Conservation (phyloP, 2,797 vertebrate species). For the Syndactyla subalaris region DNA sequence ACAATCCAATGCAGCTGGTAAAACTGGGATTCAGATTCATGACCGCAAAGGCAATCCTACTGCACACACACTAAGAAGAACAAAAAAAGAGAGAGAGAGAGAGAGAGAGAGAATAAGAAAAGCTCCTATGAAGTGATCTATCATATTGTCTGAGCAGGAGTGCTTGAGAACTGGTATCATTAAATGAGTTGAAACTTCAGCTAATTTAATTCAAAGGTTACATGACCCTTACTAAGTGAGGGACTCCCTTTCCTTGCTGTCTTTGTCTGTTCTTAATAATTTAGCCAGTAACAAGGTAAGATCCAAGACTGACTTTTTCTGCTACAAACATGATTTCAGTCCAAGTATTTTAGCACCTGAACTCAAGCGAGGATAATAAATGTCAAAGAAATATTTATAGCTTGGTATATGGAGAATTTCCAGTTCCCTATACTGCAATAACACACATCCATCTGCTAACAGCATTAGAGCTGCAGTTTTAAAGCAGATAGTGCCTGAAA, state of each 20-base stretch:
- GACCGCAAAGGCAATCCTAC: constrained; percentile 63
- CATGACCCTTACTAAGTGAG: constrained; percentile 74
- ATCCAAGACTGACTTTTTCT: constrained; percentile 72
- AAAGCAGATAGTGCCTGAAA: constrained; percentile 78
- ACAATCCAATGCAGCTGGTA: constrained; percentile 74
- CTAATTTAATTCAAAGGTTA: constrained; percentile 78
- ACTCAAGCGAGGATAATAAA: constrained; percentile 94
- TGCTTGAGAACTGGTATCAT: constrained; percentile 62
- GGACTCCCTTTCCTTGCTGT: constrained; percentile 63
- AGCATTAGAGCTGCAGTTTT: constrained; percentile 81
- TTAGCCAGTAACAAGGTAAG: constrained; percentile 72
- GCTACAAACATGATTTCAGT: constrained; percentile 82
- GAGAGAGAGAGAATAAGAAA: not conserved
- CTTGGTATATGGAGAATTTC: constrained; percentile 90
- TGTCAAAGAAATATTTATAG: constrained; percentile 94
- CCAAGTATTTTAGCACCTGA: constrained; percentile 97
- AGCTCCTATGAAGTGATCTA: constrained; percentile 66
- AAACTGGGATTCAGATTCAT: constrained; percentile 62
- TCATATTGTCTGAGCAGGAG: constrained; percentile 69
- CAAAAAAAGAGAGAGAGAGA: not conserved
- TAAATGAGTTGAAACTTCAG: constrained; percentile 66
- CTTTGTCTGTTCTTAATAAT: constrained; percentile 77
- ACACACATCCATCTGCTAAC: constrained; percentile 92
- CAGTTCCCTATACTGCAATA: constrained; percentile 89
- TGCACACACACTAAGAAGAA: constrained; percentile 14